Percentiles rank a stretch among this genome's conserved stretches.
Conservation (phyloP, 2,113 vertebrate genomes). For the Lethenteron camtschaticum region DNA sequence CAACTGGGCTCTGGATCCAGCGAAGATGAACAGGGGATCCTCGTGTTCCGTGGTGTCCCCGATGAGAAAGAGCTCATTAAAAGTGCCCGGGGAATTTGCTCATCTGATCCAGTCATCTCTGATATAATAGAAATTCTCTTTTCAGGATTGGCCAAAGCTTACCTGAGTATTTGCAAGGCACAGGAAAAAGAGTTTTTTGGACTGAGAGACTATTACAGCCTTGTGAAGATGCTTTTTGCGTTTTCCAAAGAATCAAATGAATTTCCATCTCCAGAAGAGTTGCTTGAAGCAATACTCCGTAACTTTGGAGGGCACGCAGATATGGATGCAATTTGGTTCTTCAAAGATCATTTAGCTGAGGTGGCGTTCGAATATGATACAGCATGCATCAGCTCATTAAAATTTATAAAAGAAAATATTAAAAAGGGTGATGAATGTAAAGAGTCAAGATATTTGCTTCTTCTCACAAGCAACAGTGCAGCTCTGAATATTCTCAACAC, state of each 20-base stretch:
- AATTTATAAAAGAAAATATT: slow-evolving; percentile 17
- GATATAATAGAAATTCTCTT: slow-evolving; percentile 26
- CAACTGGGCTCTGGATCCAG: slow-evolving; percentile 43
- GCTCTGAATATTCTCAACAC: slow-evolving; percentile 33
- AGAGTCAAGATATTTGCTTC: slow-evolving; percentile 29
- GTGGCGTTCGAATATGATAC: background rate
- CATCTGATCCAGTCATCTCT: slow-evolving; percentile 15
- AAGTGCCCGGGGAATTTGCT: slow-evolving; percentile 35
- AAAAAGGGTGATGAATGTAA: slow-evolving; percentile 13
- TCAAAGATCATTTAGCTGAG: slow-evolving; percentile 14
- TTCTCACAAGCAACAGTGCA: slow-evolving; percentile 36
- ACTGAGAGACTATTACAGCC: slow-evolving; percentile 34
- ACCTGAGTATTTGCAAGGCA: slow-evolving; percentile 23
- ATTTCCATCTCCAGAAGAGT: slow-evolving; percentile 24
- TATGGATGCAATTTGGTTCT: slow-evolving; percentile 36
- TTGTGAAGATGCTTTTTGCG: slow-evolving; percentile 32
- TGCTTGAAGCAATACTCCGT: slow-evolving; percentile 41
- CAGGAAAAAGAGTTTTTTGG: slow-evolving; percentile 32
- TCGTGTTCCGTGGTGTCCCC: slow-evolving; percentile 33
- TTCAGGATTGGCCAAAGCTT: slow-evolving; percentile 24
- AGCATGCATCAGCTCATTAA: background rate
- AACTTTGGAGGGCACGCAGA: slow-evolving; percentile 74
- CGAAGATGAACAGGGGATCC: slow-evolving; percentile 43
- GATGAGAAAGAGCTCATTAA: slow-evolving; percentile 29
- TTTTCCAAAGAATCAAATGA: slow-evolving; percentile 16